Evolutionary conservation across 1,140 invertebrate species (phyloP).

Genomic region (Parasteatoda tepidariorum): DNA sequence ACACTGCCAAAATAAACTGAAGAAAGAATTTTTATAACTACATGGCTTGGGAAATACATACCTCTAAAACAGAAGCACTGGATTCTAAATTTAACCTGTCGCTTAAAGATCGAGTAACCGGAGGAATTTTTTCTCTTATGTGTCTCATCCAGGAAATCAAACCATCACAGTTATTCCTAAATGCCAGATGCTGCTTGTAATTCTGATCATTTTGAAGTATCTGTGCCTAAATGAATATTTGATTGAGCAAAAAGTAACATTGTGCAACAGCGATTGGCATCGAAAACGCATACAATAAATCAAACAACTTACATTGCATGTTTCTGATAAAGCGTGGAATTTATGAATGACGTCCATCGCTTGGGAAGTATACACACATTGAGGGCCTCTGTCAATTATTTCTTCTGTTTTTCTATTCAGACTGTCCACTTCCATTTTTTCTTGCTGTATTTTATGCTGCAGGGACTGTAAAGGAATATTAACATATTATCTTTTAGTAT

Average conservation of each 20-base stretch:
- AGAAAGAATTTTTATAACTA: background rate
- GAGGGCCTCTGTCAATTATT: slow-evolving; percentile 85
- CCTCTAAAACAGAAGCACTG: slow-evolving; percentile 84
- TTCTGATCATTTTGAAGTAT: slow-evolving; percentile 79
- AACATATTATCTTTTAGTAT: no score
- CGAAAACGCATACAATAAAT: background rate
- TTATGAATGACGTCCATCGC: slow-evolving; percentile 85
- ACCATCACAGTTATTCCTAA: slow-evolving; percentile 91
- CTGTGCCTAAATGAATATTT: slow-evolving; percentile 64
- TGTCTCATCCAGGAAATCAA: slow-evolving; percentile 85
- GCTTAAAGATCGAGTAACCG: slow-evolving; percentile 82
- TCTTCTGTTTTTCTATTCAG: slow-evolving; percentile 87
- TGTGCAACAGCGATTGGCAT: no score
- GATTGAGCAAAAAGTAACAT: slow-evolving; percentile 74
- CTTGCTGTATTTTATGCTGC: slow-evolving; percentile 89
- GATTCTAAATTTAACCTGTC: slow-evolving; percentile 90
- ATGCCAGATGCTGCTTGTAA: slow-evolving; percentile 86
- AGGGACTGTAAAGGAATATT: slow-evolving; percentile 71
- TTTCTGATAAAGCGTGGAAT: slow-evolving; percentile 80
- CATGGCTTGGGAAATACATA: no score
- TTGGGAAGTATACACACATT: slow-evolving; percentile 83
- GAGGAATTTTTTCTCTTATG: slow-evolving; percentile 88
- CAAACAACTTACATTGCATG: slow-evolving; percentile 73
- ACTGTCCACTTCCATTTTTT: slow-evolving; percentile 91
- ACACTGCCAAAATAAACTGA: background rate